These are phyloP conservation scores for Lasioglossum malachurum DNA, from an alignment of 2,888 invertebrate species.

Conservation along the genomic window DNA sequence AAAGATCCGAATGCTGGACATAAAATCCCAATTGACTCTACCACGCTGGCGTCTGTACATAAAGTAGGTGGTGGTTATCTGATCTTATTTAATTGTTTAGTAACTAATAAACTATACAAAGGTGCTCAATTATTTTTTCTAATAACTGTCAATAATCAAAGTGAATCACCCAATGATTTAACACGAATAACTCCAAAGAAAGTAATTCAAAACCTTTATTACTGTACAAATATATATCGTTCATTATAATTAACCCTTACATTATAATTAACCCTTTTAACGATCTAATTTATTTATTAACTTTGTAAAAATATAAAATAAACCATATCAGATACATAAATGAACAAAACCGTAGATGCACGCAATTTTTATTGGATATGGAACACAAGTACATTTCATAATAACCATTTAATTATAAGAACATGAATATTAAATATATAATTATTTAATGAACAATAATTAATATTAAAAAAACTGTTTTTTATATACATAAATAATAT, in stretches of 20 bases:
- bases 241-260: constrained; percentile 34
- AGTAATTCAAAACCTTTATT: constrained; percentile 38
- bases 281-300: constrained; percentile 36
- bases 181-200: constrained; percentile 34
- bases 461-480: constrained; percentile 25
- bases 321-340: constrained; percentile 21
- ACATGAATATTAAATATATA: constrained; percentile 13
- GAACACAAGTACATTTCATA: constrained; percentile 36
- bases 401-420: constrained; percentile 24
- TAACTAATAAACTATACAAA: constrained; percentile 60
- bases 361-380: constrained; percentile 32
- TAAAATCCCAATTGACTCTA: constrained; percentile 49
- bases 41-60: constrained; percentile 61
- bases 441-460: constrained; percentile 33
- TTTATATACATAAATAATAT: constrained; percentile 35
- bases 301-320: constrained; percentile 25
- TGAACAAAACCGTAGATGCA: constrained; percentile 18
- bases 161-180: constrained; percentile 43
- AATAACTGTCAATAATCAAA: constrained; percentile 58
- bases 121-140: constrained; percentile 58
- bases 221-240: constrained; percentile 43
- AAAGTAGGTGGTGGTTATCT: constrained; percentile 60
- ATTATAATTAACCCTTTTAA: constrained; percentile 43
- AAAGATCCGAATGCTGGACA: constrained; percentile 57
- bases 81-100: constrained; percentile 60